These are phyloP conservation scores for Aphelenchoides fujianensis DNA, from an alignment of 1,140 invertebrate species.

Conservation along the genomic window DNA sequence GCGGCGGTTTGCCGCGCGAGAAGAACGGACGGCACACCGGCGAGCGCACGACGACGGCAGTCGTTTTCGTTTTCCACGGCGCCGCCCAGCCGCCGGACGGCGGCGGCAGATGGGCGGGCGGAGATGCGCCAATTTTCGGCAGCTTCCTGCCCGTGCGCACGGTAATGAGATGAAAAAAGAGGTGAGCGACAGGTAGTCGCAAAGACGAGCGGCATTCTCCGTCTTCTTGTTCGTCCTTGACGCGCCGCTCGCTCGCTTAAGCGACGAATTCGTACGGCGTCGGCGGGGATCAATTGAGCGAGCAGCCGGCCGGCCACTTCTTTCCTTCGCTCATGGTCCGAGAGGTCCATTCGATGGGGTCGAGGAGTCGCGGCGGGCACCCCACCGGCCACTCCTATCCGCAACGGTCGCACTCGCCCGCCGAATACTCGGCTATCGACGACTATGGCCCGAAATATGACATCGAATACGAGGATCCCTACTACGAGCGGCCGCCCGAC, in stretches of 20 bases:
- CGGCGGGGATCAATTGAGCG: no score
- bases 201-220: not conserved
- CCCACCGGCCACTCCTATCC: no score
- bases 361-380: no score
- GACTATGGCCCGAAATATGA: not conserved
- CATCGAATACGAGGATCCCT: not conserved
- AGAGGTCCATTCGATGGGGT: no score
- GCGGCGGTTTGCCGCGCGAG: no score
- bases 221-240: conserved; percentile 4
- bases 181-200: not conserved
- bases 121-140: not conserved
- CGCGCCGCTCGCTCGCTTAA: no score
- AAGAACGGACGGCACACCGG: no score
- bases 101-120: not conserved
- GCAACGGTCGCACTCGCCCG: not conserved
- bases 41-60: not conserved
- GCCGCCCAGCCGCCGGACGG: no score
- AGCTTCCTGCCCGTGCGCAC: not conserved
- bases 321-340: no score
- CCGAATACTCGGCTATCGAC: not conserved
- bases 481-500: not conserved
- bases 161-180: conserved; percentile 5
- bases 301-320: no score
- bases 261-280: no score
- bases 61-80: not conserved